Base-by-base conservation (phyloP, 2,797 vertebrate species). In the Falco naumanni region DNA sequence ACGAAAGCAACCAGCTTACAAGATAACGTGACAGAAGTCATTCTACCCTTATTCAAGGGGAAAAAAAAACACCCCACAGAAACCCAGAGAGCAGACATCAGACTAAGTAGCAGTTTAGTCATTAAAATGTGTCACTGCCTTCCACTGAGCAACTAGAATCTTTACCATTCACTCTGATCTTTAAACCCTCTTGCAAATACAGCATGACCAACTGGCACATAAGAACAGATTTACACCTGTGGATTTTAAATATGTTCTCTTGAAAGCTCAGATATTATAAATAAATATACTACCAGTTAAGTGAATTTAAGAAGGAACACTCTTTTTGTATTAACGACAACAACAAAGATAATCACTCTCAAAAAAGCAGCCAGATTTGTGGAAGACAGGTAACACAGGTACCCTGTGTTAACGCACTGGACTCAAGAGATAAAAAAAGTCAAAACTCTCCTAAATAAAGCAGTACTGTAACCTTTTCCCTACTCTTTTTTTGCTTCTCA, bases 131-230 rank as follows among this genome's bases (percentile, higher is more conserved):
- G 8, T 14, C 20, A 13, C 4, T 34, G n/a, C 16, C 47, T 47
- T 17, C 31, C 10, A 17, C 3, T 5, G 34, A 37, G 16, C 3
- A 14, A 4, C 61, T 17, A 17, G 13, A 34, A 29, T 43, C 7
- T 39, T 43, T 4, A 15, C 12, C 16, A 17, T 31, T 4, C 18
- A 59, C 45, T 5, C 31, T 12, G 17, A 39, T 16, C n/a, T 20
- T 12, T 16, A 8, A 8, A 14, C 13, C 28, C 54, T 14, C 39
- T 4, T 10, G 34, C 34, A 17, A 11, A 6, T 5, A 19, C 1
- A 43, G 26, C 14, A 10, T 0, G 6, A 22, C 4, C 45, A 8
- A 13, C 29, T 53, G 33, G 33, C 12, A 3, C 0, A 1, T 3
- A n/a, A 22, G n/a, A 34, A 39, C 11, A 28, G 13, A 47, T 6